phyloP scores from a whole-genome alignment of 1,140 invertebrate genomes.

The Gonatopus flavifemur region DNA sequence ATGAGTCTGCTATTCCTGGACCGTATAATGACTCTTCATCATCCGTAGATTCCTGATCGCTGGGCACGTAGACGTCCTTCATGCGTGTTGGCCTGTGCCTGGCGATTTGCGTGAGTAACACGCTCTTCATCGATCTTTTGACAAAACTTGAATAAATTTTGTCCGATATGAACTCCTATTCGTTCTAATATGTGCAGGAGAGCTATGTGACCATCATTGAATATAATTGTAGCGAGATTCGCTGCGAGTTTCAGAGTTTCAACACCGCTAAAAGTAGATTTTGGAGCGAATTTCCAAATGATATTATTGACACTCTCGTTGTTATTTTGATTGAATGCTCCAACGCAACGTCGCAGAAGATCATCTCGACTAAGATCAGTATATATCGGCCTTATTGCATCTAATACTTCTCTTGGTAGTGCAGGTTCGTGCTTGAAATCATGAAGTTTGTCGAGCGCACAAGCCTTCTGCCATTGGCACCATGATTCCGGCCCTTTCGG shows the following conservation, averaged over 20 bases:
- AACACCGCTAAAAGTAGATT: slow-evolving; percentile 11
- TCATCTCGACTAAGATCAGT: slow-evolving; percentile 1
- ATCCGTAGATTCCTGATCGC: too few species aligned
- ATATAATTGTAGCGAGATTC: slow-evolving; percentile 8
- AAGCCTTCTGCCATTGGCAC: background rate
- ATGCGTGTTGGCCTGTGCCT: too few species aligned
- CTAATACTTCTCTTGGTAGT: background rate
- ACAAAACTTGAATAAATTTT: too few species aligned
- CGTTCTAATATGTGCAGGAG: slow-evolving; percentile 16
- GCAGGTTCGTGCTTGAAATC: background rate
- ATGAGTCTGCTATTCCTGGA: too few species aligned
- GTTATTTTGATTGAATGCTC: slow-evolving; percentile 23
- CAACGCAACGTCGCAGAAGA: slow-evolving; percentile 18
- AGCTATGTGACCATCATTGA: slow-evolving; percentile 17
- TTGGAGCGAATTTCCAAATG: slow-evolving; percentile 15
- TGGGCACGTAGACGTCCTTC: too few species aligned
- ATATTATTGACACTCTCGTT: slow-evolving; percentile 24
- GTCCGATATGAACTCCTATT: slow-evolving; percentile 14
- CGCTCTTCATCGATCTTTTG: too few species aligned
- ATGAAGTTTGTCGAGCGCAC: background rate
- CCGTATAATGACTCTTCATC: too few species aligned
- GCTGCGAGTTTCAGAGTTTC: slow-evolving; percentile 17
- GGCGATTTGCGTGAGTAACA: too few species aligned
- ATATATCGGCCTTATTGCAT: background rate
- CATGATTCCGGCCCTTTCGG: background rate